Evolutionary conservation across 2,113 vertebrate genomes (phyloP).

Genomic region (Cyprinus carpio): DNA sequence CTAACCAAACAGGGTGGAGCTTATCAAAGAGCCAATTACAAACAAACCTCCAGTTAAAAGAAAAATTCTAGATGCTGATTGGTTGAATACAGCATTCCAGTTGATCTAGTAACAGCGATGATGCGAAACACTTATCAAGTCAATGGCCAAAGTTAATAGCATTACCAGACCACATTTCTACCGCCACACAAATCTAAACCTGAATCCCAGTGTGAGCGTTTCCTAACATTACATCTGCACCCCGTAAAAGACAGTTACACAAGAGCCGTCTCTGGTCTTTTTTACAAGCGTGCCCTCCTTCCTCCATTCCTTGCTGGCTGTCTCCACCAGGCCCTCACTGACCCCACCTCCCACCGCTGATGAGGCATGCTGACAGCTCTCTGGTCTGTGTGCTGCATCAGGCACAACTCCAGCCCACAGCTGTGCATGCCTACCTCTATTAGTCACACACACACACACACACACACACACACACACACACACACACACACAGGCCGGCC

Average conservation of each 20-base stretch:
- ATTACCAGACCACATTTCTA: background rate
- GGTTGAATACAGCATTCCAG: background rate
- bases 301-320: conserved; percentile 12
- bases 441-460: conserved; percentile 57
- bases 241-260: background rate
- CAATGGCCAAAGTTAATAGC: background rate
- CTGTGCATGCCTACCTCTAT: conserved; percentile 58
- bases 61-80: background rate
- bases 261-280: background rate
- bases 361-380: conserved; percentile 21
- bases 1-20: background rate
- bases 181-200: background rate
- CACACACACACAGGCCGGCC: background rate
- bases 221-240: background rate
- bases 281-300: background rate
- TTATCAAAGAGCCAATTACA: background rate
- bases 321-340: conserved; percentile 18
- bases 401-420: conserved; percentile 54
- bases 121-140: background rate
- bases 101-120: background rate
- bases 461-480: background rate
- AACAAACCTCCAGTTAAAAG: background rate
- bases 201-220: background rate
- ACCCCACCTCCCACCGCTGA: conserved; percentile 11
- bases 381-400: conserved; percentile 41